Evolutionary conservation across 2,888 invertebrate genomes (phyloP), one percentile per base, ranked within the genome.

Genomic region (Temnothorax rugatulus): DNA sequence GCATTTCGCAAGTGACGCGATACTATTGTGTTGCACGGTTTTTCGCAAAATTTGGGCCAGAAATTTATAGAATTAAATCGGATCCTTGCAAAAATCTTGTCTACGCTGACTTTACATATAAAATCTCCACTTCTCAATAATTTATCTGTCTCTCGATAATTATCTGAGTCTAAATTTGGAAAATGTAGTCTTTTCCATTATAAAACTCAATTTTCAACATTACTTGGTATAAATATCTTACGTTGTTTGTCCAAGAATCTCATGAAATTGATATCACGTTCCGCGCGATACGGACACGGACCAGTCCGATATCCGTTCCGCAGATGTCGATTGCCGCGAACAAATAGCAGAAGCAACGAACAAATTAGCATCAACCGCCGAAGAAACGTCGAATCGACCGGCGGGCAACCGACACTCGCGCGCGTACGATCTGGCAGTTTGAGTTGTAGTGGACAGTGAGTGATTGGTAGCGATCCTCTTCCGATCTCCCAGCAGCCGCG

Each of bases 391-490:
- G 86, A 84, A 87, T 89, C 87, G 86, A 85, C 86, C 88, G 87
- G 73, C 88, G 90, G 92, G 90, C 91, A 91, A 92, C 91, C 86
- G 91, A 91, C 88, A 90, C 87, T 87, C 85, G 85, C 84, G 86
- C 85, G 86, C 73, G 86, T 47, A 21, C 85, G 87, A 88, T 90
- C 89, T 68, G 87, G 87, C 84, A 85, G 87, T 84, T 90, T 87
- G 89, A 91, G 89, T 90, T 88, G 89, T 86, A 89, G 87, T 79
- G 88, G 91, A 91, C 91, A 88, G 89, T 91, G 91, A 91, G 89
- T 86, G 92, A 91, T 91, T 91, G 90, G 88, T 90, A 84, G 84
- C 87, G 84, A 86, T 89, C 87, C 84, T 79, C 76, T 66, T 81
- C 71, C 88, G 84, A 84, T 64, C 44, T 54, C 50, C 73, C 76